Base-by-base conservation (phyloP, 2,113 vertebrate genomes). In the Otolemur garnettii region DNA sequence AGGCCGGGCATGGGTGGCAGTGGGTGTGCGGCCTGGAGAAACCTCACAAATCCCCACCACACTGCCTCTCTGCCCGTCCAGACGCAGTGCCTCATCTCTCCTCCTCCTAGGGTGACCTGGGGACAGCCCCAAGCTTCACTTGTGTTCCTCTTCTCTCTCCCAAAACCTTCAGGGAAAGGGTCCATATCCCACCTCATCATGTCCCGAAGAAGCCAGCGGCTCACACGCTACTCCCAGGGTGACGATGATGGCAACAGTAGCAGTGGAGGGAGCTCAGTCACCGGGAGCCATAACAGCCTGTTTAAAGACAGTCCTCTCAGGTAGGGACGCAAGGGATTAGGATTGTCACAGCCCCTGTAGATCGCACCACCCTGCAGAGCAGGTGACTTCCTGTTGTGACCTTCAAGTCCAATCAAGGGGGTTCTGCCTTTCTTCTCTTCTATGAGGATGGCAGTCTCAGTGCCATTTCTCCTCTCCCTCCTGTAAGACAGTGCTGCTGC, bases 121-220 rank as follows among this genome's bases (percentile, higher is more conserved):
- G 59, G 35, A 33, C 55, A 55, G 55, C 26, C 50, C 33, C 7
- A 2, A 2, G 59, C 8, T 42, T 93, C 88, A 87, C 3, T 0
- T 7, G 2, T 30, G 11, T 33, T 21, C 84, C 0, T 26, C 19
- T 14, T 69, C 71, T 92, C 59, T 79, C 72, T 77, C 78, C 24
- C 69, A 95, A 94, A 86, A 19, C 24, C 80, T 17, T 59, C 90
- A 91, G 80, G 86, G 15, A 30, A 38, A 83, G 78, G 30, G 13
- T 7, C 10, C 14, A 4, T 35, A 0, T 3, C 42, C 64, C 13
- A 11, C 22, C 4, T 71, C 75, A 74, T 71, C 96, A 99, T 99
- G 98, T 98, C 98, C 35, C 98, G 98, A 26, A 98, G 98, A 93
- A 99, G 99, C 97, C 98, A 98, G 93, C 99, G 99, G 82, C 98